A percentile compares a stretch with the other conserved stretches of the same genome.
Evolutionary conservation across 2,797 vertebrate species (phyloP).

Genomic region (Pipistrellus pygmaeus): DNA sequence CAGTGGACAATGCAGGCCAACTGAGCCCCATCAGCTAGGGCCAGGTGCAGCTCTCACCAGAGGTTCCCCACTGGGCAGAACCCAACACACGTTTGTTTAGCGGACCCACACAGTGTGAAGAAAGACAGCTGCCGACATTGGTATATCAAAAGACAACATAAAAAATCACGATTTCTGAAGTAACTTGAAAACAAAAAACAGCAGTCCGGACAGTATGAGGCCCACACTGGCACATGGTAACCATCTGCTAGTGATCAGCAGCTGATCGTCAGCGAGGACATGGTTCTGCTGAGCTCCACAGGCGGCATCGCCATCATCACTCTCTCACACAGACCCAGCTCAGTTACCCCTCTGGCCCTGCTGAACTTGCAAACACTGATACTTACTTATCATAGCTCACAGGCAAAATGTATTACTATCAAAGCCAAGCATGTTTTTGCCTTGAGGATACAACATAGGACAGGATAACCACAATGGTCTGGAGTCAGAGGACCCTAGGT

Average conservation of each 20-base stretch:
- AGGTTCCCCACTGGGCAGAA: not conserved
- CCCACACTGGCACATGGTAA: not conserved
- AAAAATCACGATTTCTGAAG: conserved; percentile 44
- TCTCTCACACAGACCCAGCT: not conserved
- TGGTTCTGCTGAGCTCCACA: not conserved
- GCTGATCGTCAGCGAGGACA: not conserved
- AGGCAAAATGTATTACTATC: not conserved
- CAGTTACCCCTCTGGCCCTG: not conserved
- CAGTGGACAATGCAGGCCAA: not conserved
- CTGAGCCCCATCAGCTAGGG: not conserved
- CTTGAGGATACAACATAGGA: not conserved
- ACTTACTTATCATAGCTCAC: not conserved
- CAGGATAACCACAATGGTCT: not conserved
- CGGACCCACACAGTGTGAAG: not conserved
- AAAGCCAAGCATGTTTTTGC: conserved; percentile 30
- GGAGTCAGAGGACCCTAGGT: not conserved
- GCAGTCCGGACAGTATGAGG: not conserved
- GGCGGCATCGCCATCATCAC: not conserved
- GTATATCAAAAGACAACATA: conserved; percentile 18
- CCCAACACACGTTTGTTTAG: not conserved
- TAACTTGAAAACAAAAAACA: not conserved
- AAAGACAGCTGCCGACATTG: not conserved
- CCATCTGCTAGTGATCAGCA: not conserved
- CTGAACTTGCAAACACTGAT: conserved; percentile 41
- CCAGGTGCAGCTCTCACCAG: not conserved